These are phyloP conservation scores for Tipula vernalis DNA, from an alignment of 2,888 invertebrate genomes.

Conservation along the genomic window DNA sequence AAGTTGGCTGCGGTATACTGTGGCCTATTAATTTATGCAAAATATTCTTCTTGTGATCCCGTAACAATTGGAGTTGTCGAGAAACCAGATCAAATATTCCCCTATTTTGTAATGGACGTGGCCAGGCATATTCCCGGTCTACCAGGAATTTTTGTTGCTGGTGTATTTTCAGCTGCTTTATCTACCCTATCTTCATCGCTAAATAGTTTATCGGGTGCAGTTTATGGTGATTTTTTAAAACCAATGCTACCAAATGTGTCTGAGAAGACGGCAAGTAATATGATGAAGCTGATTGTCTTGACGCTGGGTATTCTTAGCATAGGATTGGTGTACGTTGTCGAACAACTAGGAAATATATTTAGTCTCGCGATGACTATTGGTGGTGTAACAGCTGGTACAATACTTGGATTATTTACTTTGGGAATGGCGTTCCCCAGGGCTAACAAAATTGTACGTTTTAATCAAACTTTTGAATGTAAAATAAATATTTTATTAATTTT, in stretches of 20 bases:
- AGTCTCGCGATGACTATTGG: conserved; percentile 49
- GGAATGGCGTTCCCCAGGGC: conserved; percentile 55
- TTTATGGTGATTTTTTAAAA: conserved; percentile 38
- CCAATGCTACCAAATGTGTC: conserved; percentile 25
- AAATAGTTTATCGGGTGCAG: conserved; percentile 39
- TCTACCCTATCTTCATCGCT: conserved; percentile 39
- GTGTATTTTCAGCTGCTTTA: conserved; percentile 37
- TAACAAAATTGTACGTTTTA: conserved; percentile 40
- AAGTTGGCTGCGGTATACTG: conserved; percentile 24
- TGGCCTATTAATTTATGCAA: conserved; percentile 27
- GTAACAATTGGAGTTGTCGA: conserved; percentile 26
- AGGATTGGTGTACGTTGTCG: conserved; percentile 42
- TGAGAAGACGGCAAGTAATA: conserved; percentile 21
- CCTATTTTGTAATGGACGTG: conserved; percentile 29
- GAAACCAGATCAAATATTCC: conserved; percentile 21
- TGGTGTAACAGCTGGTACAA: conserved; percentile 52
- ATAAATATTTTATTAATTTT: background rate
- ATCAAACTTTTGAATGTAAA: background rate
- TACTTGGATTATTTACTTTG: conserved; percentile 52
- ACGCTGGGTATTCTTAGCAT: background rate
- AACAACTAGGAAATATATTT: conserved; percentile 52
- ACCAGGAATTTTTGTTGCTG: conserved; percentile 38
- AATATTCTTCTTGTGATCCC: conserved; percentile 34
- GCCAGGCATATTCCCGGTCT: conserved; percentile 27
- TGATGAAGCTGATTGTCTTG: conserved; percentile 22